phyloP scores from a whole-genome alignment of 2,888 invertebrate species.

The Octodonta nipae region DNA sequence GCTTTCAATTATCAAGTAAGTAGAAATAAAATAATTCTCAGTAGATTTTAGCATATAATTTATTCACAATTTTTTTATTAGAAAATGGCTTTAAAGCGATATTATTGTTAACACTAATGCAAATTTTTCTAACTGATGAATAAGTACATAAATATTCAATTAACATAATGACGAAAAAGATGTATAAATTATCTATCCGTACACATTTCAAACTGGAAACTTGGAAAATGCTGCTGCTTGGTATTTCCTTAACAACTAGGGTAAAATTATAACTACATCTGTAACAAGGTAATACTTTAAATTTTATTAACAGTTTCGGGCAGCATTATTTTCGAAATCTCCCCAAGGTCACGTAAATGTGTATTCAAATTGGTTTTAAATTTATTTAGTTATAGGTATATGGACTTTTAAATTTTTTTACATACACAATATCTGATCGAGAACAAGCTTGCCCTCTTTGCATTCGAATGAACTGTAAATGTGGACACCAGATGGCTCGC shows the following conservation, averaged over 20 bases:
- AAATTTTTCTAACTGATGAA: slow-evolving; percentile 32
- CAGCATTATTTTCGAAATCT: slow-evolving; percentile 27
- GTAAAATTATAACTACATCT: slow-evolving; percentile 25
- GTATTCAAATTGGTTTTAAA: slow-evolving; percentile 19
- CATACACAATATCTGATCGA: slow-evolving; percentile 4
- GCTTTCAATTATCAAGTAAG: too few species aligned
- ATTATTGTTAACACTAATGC: slow-evolving; percentile 37
- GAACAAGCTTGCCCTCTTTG: slow-evolving; percentile 3
- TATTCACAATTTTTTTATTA: slow-evolving; percentile 30
- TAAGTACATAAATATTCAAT: slow-evolving; percentile 31
- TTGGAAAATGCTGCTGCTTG: slow-evolving; percentile 24
- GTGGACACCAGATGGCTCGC: too few species aligned
- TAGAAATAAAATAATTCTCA: too few species aligned
- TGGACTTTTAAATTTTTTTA: slow-evolving; percentile 9
- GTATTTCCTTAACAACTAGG: slow-evolving; percentile 20
- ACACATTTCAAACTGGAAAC: slow-evolving; percentile 23
- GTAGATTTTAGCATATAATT: too few species aligned
- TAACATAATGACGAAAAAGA: slow-evolving; percentile 31
- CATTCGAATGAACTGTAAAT: too few species aligned
- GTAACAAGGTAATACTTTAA: slow-evolving; percentile 28
- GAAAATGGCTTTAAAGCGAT: slow-evolving; percentile 38
- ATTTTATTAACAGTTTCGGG: slow-evolving; percentile 18
- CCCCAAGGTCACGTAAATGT: slow-evolving; percentile 13
- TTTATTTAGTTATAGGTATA: slow-evolving; percentile 6
- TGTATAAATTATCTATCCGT: slow-evolving; percentile 27